Base-by-base conservation (phyloP, 2,888 invertebrate genomes). In the Petrolisthes cinctipes region DNA sequence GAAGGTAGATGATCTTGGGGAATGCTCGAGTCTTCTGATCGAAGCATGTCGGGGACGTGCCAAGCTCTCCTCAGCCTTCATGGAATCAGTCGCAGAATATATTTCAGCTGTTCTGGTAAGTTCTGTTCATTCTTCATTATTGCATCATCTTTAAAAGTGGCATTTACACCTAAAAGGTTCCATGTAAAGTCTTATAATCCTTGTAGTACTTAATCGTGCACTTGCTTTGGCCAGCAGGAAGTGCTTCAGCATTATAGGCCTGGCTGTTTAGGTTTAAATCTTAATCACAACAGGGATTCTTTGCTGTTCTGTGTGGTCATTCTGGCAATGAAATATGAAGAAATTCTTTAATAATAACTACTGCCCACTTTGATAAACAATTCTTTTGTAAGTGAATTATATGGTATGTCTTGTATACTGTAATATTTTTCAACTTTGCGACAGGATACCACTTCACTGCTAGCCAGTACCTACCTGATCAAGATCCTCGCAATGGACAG, bases 401-500 rank as follows among this genome's bases (percentile, higher is more conserved):
- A n/a, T n/a, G 61, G 9, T 61, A 9, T 61, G 9, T 17, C 17
- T 17, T 61, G 61, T 61, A 17, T 61, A 61, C 61, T 11, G 61
- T n/a, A 71, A 71, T 71, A 71, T n/a, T 17, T n/a, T 71, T n/a
- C 20, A 11, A 71, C 71, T 17, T 71, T 11, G 17, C 71, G 68
- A 53, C 78, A 88, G 87, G 84, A 88, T 9, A 81, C 56, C 17
- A 66, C 76, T 14, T 61, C 80, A 5, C 73, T 88, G 5, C 81
- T 88, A n/a, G 87, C 87, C 11, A 37, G 51, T n/a, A 54, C 80
- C 57, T 75, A 88, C 37, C 61, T 88, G 61, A 56, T 88, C 17
- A 81, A 75, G 66, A 54, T 88, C 23, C 66, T 88, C 37, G 71
- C 61, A 61, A 54, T 56, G 14, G 87, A 88, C 80, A 88, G 87